These are phyloP conservation scores for Varanus komodoensis DNA, from an alignment of 2,113 vertebrate genomes.

Conservation along the genomic window DNA sequence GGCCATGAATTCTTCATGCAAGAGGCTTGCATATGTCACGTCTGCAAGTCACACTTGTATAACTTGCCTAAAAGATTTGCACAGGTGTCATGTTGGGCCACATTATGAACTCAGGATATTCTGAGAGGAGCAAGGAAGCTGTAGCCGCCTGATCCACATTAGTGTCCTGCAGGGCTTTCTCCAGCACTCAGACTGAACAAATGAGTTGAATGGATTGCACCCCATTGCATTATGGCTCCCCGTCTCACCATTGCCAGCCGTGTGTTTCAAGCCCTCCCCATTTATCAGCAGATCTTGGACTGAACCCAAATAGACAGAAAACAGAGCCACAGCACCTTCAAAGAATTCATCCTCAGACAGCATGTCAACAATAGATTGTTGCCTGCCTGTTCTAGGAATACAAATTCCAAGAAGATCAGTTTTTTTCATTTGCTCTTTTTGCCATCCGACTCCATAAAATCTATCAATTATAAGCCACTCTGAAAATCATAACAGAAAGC, in stretches of 20 bases:
- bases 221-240: neutral
- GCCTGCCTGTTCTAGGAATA: neutral
- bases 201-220: neutral
- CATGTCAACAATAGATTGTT: neutral
- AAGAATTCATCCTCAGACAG: neutral
- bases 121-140: neutral
- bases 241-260: neutral
- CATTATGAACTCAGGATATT: conserved; percentile 4
- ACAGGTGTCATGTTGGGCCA: neutral
- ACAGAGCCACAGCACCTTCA: neutral
- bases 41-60: neutral
- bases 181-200: neutral
- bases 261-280: neutral
- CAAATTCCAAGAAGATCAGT: neutral
- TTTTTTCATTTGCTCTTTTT: neutral
- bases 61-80: conserved; percentile 6
- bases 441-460: neutral
- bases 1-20: neutral
- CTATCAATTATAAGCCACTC: neutral
- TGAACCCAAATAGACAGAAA: neutral
- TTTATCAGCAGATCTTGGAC: neutral
- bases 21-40: neutral
- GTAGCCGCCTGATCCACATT: neutral
- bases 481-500: neutral
- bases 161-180: neutral